Percentiles rank a stretch among this genome's conserved stretches.
phyloP scores from a whole-genome alignment of 2,888 invertebrate genomes.

The Drymonia ruficornis region DNA sequence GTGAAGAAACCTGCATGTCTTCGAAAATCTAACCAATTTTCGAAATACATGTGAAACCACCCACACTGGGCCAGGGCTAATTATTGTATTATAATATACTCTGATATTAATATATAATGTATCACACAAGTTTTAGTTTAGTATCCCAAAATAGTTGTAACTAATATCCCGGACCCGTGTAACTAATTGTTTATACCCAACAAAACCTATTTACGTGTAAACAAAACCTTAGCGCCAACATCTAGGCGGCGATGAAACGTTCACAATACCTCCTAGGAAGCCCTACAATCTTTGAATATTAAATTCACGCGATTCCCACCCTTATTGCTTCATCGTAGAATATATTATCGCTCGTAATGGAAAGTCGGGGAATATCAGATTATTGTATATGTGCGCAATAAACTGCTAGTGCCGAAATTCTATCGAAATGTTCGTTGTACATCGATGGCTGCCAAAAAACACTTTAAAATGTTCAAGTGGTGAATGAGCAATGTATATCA shows the following conservation, averaged over 20 bases:
- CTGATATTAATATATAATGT: too few relatives aligned
- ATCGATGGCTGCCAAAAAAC: constrained; percentile 10
- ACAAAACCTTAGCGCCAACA: constrained; percentile 41
- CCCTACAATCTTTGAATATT: constrained; percentile 52
- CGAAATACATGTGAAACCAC: too few relatives aligned
- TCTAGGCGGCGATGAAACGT: constrained; percentile 65
- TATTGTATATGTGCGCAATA: constrained; percentile 50
- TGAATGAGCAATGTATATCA: constrained; percentile 11
- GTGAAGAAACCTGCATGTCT: too few relatives aligned
- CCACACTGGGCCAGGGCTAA: too few relatives aligned
- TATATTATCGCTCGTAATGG: constrained; percentile 46
- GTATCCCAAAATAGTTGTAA: not conserved
- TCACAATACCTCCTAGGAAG: constrained; percentile 57
- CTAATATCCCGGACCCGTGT: not conserved
- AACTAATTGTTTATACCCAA: constrained; percentile 20
- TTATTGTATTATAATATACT: too few relatives aligned
- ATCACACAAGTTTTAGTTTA: too few relatives aligned
- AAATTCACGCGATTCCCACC: constrained; percentile 43
- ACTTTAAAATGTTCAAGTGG: not conserved
- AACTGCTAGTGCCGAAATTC: constrained; percentile 8
- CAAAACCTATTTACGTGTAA: constrained; percentile 27
- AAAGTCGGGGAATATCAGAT: constrained; percentile 42
- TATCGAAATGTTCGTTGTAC: constrained; percentile 13
- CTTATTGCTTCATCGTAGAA: constrained; percentile 45
- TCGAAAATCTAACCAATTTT: too few relatives aligned